A percentile compares a stretch with the other conserved stretches of the same genome.
Evolutionary conservation across 2,113 vertebrate genomes (phyloP).

Genomic region (Pterophyllum scalare): DNA sequence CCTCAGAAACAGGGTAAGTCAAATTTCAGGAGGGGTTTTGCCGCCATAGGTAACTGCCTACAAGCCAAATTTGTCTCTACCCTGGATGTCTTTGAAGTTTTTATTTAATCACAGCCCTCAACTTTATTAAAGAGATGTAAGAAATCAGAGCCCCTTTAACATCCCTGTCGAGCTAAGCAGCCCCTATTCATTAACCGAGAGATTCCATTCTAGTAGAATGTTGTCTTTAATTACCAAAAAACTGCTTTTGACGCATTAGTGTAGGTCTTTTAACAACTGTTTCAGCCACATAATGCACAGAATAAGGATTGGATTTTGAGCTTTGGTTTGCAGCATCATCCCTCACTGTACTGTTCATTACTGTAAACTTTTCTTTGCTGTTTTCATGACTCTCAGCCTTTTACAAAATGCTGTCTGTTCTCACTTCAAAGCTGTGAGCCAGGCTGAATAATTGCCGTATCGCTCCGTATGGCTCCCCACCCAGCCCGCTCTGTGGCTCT

Average conservation of each 20-base stretch:
- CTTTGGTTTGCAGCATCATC: background rate
- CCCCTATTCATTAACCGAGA: slow-evolving; percentile 2
- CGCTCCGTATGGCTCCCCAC: slow-evolving; percentile 8
- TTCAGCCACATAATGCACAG: background rate
- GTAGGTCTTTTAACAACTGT: background rate
- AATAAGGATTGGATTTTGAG: background rate
- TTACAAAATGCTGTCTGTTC: slow-evolving; percentile 58
- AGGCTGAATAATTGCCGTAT: slow-evolving; percentile 52
- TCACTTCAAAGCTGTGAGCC: slow-evolving; percentile 53
- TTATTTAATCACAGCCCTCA: background rate
- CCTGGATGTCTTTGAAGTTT: background rate
- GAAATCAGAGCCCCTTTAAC: background rate
- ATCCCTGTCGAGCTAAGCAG: background rate
- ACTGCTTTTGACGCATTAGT: slow-evolving; percentile 11
- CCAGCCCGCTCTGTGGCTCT: background rate
- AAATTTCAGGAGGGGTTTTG: background rate
- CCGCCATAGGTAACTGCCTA: rapidly evolving
- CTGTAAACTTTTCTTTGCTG: slow-evolving; percentile 13
- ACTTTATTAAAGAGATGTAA: background rate
- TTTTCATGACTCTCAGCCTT: slow-evolving; percentile 42
- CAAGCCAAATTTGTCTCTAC: background rate
- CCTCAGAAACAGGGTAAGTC: background rate
- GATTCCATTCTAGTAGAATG: background rate
- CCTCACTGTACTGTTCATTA: background rate
- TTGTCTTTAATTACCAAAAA: slow-evolving; percentile 12